Conservation (phyloP, 2,797 vertebrate genomes). For the Momotus momota region DNA sequence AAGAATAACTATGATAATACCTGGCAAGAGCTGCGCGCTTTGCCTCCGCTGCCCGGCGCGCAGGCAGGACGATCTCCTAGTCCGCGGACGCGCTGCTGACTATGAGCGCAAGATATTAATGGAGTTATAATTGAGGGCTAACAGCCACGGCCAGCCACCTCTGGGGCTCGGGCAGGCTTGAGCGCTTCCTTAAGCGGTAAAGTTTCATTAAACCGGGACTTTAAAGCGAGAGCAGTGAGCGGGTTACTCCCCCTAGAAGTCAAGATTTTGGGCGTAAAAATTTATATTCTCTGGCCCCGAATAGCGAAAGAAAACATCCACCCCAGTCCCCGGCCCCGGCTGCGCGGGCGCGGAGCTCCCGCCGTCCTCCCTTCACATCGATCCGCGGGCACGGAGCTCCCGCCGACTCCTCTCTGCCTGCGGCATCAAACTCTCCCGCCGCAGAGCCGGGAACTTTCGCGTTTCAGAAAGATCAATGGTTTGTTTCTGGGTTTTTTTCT, state of each 20-base stretch:
- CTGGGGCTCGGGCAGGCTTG: not conserved
- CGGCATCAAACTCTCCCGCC: not conserved
- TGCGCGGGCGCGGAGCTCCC: not conserved
- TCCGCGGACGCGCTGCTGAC: conserved; percentile 39
- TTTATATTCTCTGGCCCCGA: not conserved
- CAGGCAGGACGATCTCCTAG: not conserved
- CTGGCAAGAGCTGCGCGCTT: conserved; percentile 25
- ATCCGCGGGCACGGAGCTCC: not conserved
- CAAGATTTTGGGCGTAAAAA: not conserved
- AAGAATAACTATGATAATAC: not conserved
- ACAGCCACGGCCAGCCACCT: conserved; percentile 34
- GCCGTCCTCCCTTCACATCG: not conserved
- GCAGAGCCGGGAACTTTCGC: not conserved
- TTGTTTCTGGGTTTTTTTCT: not conserved
- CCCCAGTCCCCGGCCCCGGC: not conserved
- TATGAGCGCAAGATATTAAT: not conserved
- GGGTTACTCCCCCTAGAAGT: not conserved
- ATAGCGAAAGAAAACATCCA: not conserved
- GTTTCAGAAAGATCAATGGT: not conserved
- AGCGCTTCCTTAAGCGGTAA: not conserved
- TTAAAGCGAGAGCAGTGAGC: not conserved
- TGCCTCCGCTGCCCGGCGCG: conserved; percentile 14
- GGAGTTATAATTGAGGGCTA: conserved; percentile 60
- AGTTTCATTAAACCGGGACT: not conserved
- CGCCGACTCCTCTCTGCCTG: not conserved